Evolutionary conservation across 2,113 vertebrate species (phyloP).

Genomic region (Myrmophylax atrothorax): DNA sequence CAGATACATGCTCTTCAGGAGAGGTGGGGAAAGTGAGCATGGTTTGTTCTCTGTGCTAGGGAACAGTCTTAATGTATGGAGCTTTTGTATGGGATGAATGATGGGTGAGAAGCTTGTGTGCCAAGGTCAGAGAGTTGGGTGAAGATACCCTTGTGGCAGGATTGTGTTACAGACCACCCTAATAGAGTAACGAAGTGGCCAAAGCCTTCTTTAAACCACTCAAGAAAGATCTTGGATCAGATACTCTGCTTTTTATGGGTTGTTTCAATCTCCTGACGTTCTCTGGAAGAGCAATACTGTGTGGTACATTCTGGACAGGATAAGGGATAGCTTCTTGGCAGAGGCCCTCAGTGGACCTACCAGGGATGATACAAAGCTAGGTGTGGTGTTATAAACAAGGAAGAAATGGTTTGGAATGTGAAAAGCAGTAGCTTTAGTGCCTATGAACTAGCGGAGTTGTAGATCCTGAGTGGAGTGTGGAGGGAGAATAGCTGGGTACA

Average conservation of each 20-base stretch:
- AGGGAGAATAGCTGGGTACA: neutral
- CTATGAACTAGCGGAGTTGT: neutral
- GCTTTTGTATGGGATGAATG: neutral
- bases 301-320: neutral
- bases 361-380: neutral
- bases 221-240: neutral
- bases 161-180: neutral
- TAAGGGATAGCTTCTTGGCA: neutral
- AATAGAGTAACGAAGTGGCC: neutral
- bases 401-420: neutral
- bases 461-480: neutral
- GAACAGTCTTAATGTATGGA: neutral
- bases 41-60: neutral
- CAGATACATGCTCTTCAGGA: neutral
- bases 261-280: neutral
- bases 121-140: neutral
- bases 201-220: neutral
- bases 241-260: neutral
- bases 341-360: neutral
- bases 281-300: neutral
- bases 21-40: fast-evolving
- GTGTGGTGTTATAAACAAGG: neutral
- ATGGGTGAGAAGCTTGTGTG: neutral
- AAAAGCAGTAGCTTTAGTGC: neutral
- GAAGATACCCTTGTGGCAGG: neutral